Evolutionary conservation across 1,140 invertebrate genomes (phyloP), one percentile per base, ranked within the genome.

Genomic region (Pseudomyrmex gracilis): DNA sequence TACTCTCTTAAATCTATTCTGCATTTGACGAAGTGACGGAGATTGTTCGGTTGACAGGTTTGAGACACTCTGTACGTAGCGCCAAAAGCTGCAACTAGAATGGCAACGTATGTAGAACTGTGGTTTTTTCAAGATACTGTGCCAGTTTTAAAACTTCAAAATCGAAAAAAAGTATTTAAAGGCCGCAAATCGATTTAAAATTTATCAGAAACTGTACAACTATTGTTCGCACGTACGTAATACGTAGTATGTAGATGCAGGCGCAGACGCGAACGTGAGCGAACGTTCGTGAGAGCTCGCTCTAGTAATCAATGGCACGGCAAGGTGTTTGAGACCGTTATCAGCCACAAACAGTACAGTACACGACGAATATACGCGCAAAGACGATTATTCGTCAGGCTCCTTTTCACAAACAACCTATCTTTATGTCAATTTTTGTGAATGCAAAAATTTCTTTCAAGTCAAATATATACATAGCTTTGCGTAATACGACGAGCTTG

Each of bases 301-400:
- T 57, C 61, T 53, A 71, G 82, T 82, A 90, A 90, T 90, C 89
- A 89, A 90, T 89, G 88, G 68, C 64, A 87, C 55, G 63, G 73
- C 83, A 73, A 76, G 68, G 76, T 74, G 84, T 58, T 77, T 24
- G 15, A 82, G 68, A 74, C 70, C 80, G 53, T 53, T 68, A 13
- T 53, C 22, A 58, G 51, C 15, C 53, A 74, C 22, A 49, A 73
- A 78, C 43, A 24, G 34, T 60, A 53, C 17, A 55, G 66, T 55
- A 53, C 45, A 20, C 60, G 73, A 22, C 17, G 15, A 10, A 49
- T 53, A 49, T 45, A 61, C 74, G 34, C 66, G 49, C 45, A 17
- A 51, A 43, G 49, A 22, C 20, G 45, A 43, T 17, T 5, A 58
- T 45, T 51, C 45, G 20, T 74, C 67, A 9, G 7, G 15, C 64